phyloP scores from a whole-genome alignment of 1,140 invertebrate species.

The Sarcophaga bullata region DNA sequence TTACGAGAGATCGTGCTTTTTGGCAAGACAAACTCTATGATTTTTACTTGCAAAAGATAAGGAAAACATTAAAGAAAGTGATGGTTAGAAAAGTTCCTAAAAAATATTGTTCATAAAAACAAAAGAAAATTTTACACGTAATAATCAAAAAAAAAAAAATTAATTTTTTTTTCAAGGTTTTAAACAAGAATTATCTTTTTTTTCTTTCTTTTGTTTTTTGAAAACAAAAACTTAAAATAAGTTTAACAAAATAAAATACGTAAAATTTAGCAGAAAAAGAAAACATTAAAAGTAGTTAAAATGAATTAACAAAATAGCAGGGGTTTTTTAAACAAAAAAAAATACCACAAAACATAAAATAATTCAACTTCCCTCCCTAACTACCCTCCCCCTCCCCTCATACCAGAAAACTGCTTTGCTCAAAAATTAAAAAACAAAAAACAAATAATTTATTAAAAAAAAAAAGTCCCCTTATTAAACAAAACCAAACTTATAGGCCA shows the following conservation, averaged over 20 bases:
- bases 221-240: not conserved
- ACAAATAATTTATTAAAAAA: conserved; percentile 41
- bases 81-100: conserved; percentile 23
- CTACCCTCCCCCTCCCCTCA: conserved; percentile 41
- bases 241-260: not conserved
- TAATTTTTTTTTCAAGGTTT: not conserved
- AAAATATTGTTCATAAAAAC: not conserved
- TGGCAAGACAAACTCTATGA: not conserved
- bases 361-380: not conserved
- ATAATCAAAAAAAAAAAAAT: not conserved
- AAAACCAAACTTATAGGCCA: conserved; percentile 25
- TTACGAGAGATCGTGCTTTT: no score
- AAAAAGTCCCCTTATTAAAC: not conserved
- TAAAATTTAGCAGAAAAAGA: not conserved
- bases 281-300: conserved; percentile 30
- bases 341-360: conserved; percentile 6
- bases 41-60: not conserved
- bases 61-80: not conserved
- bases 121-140: not conserved
- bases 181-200: no score
- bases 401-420: conserved; percentile 42
- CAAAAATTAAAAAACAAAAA: conserved; percentile 33
- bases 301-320: conserved; percentile 14
- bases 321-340: conserved; percentile 24
- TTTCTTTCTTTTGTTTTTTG: no score